Base-by-base conservation (phyloP, 2,888 invertebrate species). In the Neuroscelio doddi region DNA sequence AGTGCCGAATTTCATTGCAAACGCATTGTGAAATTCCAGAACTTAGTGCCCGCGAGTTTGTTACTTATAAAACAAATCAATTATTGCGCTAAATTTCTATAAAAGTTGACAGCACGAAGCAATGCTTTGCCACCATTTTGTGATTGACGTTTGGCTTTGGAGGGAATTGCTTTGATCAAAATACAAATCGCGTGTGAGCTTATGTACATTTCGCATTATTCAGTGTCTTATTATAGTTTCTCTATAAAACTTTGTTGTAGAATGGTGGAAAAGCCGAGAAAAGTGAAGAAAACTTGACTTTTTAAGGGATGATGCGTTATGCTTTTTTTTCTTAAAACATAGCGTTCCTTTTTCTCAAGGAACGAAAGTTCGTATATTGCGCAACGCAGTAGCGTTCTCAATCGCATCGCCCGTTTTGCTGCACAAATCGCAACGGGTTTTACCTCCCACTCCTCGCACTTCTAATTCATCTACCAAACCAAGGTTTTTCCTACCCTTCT, bases 331-430 rank as follows among this genome's bases (percentile, higher is more conserved):
- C 15, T 30, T 32, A 45, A 41, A 44, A 38, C 59, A 30, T 21
- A 50, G 61, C 56, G 50, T 58, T 57, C 47, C 53, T 53, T 58
- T 59, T 67, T 47, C 58, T 65, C 46, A 70, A 69, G 63, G 75
- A 72, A 76, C 77, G 79, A 76, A 78, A 79, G 74, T 81, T 77
- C 61, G 77, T 76, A 65, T 77, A 81, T 81, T 81, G 81, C 81
- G 81, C 81, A 81, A 81, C 77, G 79, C 81, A 68, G 57, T 68
- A 53, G 74, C 71, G 75, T 75, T 75, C 72, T 66, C 72, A 67
- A 64, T 64, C 66, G 71, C 71, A 41, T 36, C 36, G 49, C 49
- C 29, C 42, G 66, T 71, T 69, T 47, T 68, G 76, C 65, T 65
- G 72, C 66, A 71, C 59, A 68, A 65, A 65, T 65, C 66, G 49